These are phyloP conservation scores for Serripes groenlandicus DNA, from an alignment of 2,888 invertebrate genomes.

Conservation along the genomic window DNA sequence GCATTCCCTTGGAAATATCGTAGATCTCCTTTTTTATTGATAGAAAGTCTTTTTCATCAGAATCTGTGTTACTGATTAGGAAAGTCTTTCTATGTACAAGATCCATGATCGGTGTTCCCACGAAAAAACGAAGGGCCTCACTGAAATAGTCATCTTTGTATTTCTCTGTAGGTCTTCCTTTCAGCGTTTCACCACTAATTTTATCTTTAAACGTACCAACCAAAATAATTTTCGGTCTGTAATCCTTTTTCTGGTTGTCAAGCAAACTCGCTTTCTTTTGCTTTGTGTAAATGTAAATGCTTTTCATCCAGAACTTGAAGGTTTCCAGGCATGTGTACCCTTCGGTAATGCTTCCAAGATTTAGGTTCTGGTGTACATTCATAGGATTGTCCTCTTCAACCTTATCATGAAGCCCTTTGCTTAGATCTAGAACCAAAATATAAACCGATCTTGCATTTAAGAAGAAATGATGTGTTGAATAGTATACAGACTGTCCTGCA, in stretches of 20 bases:
- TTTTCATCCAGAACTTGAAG: conserved; percentile 2
- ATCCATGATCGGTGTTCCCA: background rate
- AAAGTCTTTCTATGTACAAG: background rate
- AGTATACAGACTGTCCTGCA: conserved; percentile 39
- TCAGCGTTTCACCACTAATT: background rate
- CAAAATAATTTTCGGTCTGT: background rate
- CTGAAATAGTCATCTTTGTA: conserved; percentile 16
- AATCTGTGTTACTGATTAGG: background rate
- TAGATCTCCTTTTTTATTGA: background rate
- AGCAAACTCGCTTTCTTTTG: background rate
- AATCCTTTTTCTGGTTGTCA: no score
- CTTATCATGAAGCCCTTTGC: background rate
- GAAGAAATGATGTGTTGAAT: conserved; percentile 61
- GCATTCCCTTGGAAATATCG: background rate
- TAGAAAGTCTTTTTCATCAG: background rate
- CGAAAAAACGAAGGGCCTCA: background rate
- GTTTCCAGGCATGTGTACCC: background rate
- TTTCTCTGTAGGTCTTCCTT: conserved; percentile 29
- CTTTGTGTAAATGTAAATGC: background rate
- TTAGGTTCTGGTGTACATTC: background rate
- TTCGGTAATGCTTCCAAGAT: background rate
- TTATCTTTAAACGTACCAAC: background rate
- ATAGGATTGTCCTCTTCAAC: background rate
- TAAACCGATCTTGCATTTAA: conserved; percentile 52
- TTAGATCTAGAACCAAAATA: conserved; percentile 51